Base-by-base conservation (phyloP, 2,888 invertebrate species). In the Stenoptilia bipunctidactyla region DNA sequence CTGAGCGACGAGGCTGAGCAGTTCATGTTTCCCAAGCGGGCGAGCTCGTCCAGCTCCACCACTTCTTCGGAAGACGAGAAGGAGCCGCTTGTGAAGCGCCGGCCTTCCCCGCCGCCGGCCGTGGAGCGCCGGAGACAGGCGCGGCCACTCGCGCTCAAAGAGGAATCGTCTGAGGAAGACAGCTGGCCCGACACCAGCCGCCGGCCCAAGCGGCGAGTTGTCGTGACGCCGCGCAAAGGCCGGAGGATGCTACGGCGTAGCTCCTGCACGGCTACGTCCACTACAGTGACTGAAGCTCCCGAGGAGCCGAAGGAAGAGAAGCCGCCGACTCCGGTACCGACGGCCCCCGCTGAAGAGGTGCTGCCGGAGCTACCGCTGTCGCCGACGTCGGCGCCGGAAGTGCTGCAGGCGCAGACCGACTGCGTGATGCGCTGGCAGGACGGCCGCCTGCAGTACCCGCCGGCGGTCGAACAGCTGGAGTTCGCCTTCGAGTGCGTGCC, bases 1-100 rank as follows among this genome's bases (percentile, higher is more conserved):
- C 68, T 94, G 37, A 93, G 92, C 56, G 92, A 93, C 52, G 94
- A 94, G 64, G 94, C 94, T 0, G 93, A 93, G 55, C 93, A 91
- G 52, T 94, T 94, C 60, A 90, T 94, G 88, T 94, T 94, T 59
- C 91, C 93, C 0, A 89, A 87, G 50, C 85, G 88, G 33, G 88
- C 89, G 13, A 89, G 89, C 42, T 80, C 84, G 0, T 65, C 73
- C 1, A 82, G 77, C 41, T 86, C 86, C 14, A 83, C 84, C 9
- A 8, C 20, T 3, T 83, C 84, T 0, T 86, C 86, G 2, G 88
- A 88, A 1, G 88, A 87, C 45, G 88, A 88, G 0, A 87, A 86
- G 47, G 59, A 61, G 10, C 62, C 40, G 1, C 51, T 50, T 13
- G 48, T 50, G 8, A 40, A 80, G 2, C 77, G 83, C 5, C 51